Evolutionary conservation across 2,888 invertebrate genomes (phyloP).

Genomic region (Diarsia brunnea): DNA sequence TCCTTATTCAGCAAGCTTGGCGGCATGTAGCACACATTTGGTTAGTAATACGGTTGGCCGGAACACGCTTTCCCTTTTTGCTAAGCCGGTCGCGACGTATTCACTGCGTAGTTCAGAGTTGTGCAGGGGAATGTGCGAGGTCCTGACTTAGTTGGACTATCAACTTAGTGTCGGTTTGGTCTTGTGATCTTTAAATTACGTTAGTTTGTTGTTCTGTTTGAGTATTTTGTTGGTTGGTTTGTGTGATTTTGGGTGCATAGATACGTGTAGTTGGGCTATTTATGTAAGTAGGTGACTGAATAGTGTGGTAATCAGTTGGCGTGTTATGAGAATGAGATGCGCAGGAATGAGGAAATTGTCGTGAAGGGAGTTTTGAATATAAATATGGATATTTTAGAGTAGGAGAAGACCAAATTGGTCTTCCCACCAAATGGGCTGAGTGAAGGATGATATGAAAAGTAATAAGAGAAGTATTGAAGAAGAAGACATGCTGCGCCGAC

Average conservation of each 20-base stretch:
- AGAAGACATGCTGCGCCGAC: too few relatives aligned
- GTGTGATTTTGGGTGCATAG: not conserved
- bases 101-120: constrained; percentile 42
- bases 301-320: not conserved
- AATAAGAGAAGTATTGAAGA: too few relatives aligned
- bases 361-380: too few relatives aligned
- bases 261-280: not conserved
- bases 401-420: too few relatives aligned
- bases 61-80: constrained; percentile 82
- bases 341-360: too few relatives aligned
- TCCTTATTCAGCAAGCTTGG: constrained; percentile 50
- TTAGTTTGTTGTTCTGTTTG: constrained; percentile 36
- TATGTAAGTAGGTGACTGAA: not conserved
- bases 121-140: constrained; percentile 48
- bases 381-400: too few relatives aligned
- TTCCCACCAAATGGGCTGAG: too few relatives aligned
- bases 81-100: constrained; percentile 70
- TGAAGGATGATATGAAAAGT: too few relatives aligned
- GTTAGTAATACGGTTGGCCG: constrained; percentile 75
- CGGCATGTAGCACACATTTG: constrained; percentile 56
- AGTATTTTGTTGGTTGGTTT: constrained; percentile 13
- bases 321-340: not conserved
- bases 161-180: constrained; percentile 22
- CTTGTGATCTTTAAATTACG: constrained; percentile 55
- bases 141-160: constrained; percentile 46